phyloP scores from a whole-genome alignment of 2,113 vertebrate genomes.

The Prunella himalayana region DNA sequence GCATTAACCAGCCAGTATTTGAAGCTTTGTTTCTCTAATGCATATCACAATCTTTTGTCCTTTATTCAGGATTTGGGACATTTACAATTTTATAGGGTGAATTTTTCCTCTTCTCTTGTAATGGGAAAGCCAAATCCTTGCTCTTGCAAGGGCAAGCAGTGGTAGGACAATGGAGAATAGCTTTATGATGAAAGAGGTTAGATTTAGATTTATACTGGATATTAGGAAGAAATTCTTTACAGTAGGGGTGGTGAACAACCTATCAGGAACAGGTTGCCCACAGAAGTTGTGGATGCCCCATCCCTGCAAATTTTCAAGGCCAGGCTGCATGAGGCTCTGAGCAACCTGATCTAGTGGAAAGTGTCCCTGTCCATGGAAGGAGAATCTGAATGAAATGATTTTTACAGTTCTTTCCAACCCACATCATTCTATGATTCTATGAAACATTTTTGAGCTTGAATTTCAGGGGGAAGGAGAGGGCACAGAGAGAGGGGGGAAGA shows the following conservation, averaged over 20 bases:
- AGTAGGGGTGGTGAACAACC: background rate
- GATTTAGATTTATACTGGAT: background rate
- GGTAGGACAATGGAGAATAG: background rate
- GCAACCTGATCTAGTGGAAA: background rate
- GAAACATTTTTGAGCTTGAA: background rate
- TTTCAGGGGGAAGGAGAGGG: rapidly evolving
- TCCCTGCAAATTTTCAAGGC: background rate
- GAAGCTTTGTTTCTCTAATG: background rate
- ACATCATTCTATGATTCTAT: background rate
- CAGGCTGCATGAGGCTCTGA: background rate
- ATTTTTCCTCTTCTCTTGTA: background rate
- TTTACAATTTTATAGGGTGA: background rate
- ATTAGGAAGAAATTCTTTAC: background rate
- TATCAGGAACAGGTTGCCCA: background rate
- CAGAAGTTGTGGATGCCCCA: background rate
- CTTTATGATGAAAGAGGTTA: background rate
- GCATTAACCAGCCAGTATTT: background rate
- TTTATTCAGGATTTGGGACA: background rate
- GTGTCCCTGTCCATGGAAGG: background rate
- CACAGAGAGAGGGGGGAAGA: background rate
- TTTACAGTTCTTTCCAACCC: background rate
- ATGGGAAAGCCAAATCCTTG: background rate
- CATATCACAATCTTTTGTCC: background rate
- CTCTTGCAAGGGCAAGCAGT: background rate
- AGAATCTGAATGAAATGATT: background rate